A percentile compares a stretch with the other conserved stretches of the same genome.
Conservation (phyloP, 2,113 vertebrate genomes). For the Argyrosomus japonicus region DNA sequence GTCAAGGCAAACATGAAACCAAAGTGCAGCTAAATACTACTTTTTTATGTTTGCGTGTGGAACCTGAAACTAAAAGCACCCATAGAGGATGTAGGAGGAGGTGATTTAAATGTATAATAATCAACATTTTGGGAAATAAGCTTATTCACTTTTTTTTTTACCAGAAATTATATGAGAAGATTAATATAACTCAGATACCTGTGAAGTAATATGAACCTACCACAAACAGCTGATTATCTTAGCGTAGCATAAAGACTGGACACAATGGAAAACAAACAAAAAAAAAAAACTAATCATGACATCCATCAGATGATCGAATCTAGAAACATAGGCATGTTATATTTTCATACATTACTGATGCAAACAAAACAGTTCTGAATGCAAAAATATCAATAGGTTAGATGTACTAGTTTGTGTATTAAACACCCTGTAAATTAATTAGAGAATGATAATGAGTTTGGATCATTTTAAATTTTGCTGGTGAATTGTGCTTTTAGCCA, state of each 20-base stretch:
- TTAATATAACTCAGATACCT: too few species aligned
- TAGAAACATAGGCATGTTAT: neutral
- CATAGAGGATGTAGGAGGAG: neutral
- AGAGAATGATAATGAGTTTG: neutral
- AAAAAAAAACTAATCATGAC: neutral
- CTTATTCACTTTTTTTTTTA: neutral
- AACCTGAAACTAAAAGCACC: neutral
- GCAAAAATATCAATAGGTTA: neutral
- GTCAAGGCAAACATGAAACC: neutral
- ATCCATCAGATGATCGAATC: neutral
- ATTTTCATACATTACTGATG: neutral
- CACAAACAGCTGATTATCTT: neutral
- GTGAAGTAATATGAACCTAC: neutral
- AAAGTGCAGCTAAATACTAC: neutral
- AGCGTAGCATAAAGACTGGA: neutral
- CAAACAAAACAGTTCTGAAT: neutral
- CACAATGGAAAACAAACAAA: neutral
- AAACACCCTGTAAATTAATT: neutral
- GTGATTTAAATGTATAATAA: neutral
- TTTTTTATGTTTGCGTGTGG: neutral
- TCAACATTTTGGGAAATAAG: neutral
- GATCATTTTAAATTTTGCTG: neutral
- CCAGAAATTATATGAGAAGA: neutral
- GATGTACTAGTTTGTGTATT: neutral
- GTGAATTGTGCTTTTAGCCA: neutral